Evolutionary conservation across 1,140 invertebrate species (phyloP).

Genomic region (Drosophila willistoni): DNA sequence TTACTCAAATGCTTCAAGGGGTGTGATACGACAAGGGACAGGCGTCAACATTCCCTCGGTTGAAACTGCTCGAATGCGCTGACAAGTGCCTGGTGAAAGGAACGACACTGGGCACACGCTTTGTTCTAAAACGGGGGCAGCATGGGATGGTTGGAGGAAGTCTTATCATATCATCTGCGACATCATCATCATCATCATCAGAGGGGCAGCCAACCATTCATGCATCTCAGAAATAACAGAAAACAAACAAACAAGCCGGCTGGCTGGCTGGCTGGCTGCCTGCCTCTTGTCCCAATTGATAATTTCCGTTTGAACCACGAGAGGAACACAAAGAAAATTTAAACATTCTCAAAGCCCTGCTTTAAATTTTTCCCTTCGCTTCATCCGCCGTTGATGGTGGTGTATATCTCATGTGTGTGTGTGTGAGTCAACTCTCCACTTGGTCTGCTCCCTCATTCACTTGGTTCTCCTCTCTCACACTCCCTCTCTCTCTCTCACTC

Average conservation of each 20-base stretch:
- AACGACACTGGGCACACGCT: conserved; percentile 31
- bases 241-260: conserved; percentile 50
- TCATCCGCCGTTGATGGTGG: neutral
- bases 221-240: conserved; percentile 24
- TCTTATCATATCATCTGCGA: conserved; percentile 58
- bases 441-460: neutral
- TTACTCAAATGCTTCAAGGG: neutral
- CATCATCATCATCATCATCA: conserved; percentile 37
- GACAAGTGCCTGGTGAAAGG: conserved; percentile 51
- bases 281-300: conserved; percentile 66
- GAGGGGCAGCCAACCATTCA: conserved; percentile 39
- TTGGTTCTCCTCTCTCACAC: neutral
- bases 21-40: conserved; percentile 63
- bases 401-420: conserved; percentile 20
- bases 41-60: conserved; percentile 18
- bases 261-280: conserved; percentile 36
- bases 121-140: conserved; percentile 22
- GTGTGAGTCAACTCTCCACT: conserved; percentile 51
- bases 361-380: conserved; percentile 44
- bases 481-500: neutral
- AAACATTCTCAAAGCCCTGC: conserved; percentile 59
- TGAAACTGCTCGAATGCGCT: conserved; percentile 13
- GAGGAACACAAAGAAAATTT: conserved; percentile 50
- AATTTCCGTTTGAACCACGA: conserved; percentile 53
- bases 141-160: conserved; percentile 1